Evolutionary conservation across 2,113 vertebrate species (phyloP).

Genomic region (Pao palembangensis): DNA sequence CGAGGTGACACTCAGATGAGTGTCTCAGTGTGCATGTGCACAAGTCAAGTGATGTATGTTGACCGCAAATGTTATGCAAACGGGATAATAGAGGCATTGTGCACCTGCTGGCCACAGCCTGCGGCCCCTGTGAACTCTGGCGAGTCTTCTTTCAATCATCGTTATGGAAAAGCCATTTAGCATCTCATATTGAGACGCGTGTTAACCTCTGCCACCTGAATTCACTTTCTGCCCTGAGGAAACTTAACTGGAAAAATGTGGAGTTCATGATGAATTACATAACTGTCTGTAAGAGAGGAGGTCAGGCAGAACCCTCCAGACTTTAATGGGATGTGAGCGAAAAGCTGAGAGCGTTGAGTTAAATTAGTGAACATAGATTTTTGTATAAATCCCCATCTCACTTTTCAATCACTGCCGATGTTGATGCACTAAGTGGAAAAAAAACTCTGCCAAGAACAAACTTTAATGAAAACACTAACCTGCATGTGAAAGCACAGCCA

Average conservation of each 20-base stretch:
- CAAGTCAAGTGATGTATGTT: constrained; percentile 54
- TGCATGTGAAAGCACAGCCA: constrained; percentile 57
- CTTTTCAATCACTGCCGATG: too few species aligned
- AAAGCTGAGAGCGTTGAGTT: too few species aligned
- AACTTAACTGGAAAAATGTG: constrained; percentile 1
- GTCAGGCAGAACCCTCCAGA: constrained; percentile 4
- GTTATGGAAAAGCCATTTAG: too few species aligned
- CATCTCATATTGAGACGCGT: background rate
- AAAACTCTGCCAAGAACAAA: background rate
- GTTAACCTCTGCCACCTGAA: constrained; percentile 6
- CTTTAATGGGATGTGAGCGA: background rate
- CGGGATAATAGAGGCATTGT: constrained; percentile 59
- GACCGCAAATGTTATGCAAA: constrained; percentile 58
- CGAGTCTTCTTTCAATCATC: constrained; percentile 10
- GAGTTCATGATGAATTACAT: constrained; percentile 32
- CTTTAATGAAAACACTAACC: constrained; percentile 47
- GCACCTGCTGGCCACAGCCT: constrained; percentile 54
- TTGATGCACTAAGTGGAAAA: background rate
- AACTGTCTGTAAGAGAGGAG: constrained; percentile 32
- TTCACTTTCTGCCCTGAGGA: constrained; percentile 1
- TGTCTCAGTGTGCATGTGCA: constrained; percentile 14
- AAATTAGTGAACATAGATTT: too few species aligned
- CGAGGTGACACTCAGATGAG: background rate
- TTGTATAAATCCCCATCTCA: too few species aligned
- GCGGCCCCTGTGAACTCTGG: background rate